Conservation (phyloP, 2,113 vertebrate genomes). For the Scolopax mira region DNA sequence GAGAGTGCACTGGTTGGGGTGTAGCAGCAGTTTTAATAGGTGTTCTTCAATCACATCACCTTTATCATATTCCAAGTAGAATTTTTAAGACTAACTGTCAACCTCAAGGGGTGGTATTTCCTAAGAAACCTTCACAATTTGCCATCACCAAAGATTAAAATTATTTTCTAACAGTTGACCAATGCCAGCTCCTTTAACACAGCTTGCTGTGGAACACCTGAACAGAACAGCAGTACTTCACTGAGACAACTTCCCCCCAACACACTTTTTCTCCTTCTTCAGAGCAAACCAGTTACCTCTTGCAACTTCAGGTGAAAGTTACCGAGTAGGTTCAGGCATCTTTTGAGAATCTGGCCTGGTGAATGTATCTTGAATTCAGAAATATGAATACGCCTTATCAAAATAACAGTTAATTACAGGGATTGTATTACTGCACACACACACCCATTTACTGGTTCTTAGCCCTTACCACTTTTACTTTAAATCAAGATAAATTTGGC, state of each 20-base stretch:
- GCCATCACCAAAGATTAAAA: neutral
- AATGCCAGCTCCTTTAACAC: neutral
- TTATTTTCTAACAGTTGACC: neutral
- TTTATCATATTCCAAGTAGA: neutral
- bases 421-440: neutral
- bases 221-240: neutral
- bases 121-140: neutral
- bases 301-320: neutral
- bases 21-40: neutral
- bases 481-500: slow-evolving; percentile 4
- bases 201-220: neutral
- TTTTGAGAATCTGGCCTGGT: neutral
- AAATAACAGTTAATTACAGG: neutral
- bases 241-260: neutral
- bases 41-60: neutral
- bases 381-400: neutral
- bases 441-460: neutral
- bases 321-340: neutral
- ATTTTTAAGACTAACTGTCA: neutral
- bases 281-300: neutral
- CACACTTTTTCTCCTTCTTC: neutral
- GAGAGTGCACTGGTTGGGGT: neutral
- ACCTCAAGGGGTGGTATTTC: neutral
- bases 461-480: neutral
- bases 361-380: neutral